A percentile compares a stretch with the other conserved stretches of the same genome.
These are phyloP conservation scores for Oncorhynchus masou DNA, from an alignment of 2,113 vertebrate species.

Conservation along the genomic window DNA sequence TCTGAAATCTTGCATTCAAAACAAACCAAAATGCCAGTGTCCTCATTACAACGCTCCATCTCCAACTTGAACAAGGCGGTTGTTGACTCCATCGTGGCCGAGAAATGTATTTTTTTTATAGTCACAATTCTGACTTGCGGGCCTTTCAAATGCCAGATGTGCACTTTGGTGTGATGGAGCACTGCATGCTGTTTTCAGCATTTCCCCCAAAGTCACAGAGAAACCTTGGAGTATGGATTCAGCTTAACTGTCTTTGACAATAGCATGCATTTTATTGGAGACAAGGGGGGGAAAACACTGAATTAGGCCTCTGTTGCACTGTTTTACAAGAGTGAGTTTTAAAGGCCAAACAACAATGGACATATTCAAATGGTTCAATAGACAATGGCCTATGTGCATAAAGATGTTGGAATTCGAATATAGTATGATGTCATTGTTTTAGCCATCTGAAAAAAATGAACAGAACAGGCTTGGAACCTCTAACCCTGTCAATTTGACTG, in stretches of 20 bases:
- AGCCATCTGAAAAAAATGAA: no score
- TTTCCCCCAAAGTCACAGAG: conserved; percentile 1
- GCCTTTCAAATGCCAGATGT: conserved; percentile 69
- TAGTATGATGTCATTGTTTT: no score
- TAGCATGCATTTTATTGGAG: conserved; percentile 10
- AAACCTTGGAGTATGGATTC: conserved; percentile 29
- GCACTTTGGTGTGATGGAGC: conserved; percentile 16
- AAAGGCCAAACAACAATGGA: neutral
- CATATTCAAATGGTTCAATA: conserved; percentile 4
- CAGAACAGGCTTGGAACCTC: no score
- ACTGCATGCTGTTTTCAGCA: conserved; percentile 29
- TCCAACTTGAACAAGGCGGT: conserved; percentile 32
- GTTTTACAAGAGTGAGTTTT: conserved; percentile 2
- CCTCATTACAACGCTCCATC: conserved; percentile 39
- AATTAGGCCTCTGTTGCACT: neutral
- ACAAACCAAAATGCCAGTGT: conserved; percentile 17
- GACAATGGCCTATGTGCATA: neutral
- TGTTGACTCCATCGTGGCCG: conserved; percentile 18
- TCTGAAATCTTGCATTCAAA: conserved; percentile 1
- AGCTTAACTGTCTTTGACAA: conserved; percentile 19
- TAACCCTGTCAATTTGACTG: no score
- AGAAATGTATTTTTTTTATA: conserved; percentile 3
- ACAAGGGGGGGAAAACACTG: neutral
- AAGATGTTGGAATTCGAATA: no score
- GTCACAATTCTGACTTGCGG: conserved; percentile 57